Percentiles rank a stretch among this genome's conserved stretches.
phyloP scores from a whole-genome alignment of 2,113 vertebrate genomes.

The Ptychochromis oligacanthus region DNA sequence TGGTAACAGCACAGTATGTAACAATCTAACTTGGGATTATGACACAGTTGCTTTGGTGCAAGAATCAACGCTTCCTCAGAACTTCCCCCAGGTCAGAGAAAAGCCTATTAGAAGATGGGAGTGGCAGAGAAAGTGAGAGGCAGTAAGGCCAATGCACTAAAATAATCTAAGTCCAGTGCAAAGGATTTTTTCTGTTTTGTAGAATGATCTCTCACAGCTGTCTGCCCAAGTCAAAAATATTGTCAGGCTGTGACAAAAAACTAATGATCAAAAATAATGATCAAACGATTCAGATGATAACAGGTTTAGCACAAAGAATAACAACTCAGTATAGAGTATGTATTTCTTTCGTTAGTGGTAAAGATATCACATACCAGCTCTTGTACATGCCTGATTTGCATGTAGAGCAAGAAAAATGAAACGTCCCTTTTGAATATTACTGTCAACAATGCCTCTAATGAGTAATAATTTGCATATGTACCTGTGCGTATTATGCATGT shows the following conservation, averaged over 20 bases:
- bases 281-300: too few relatives aligned
- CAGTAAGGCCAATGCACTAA: slow-evolving; percentile 18
- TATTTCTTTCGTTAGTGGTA: not conserved
- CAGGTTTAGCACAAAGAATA: not conserved
- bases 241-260: not conserved
- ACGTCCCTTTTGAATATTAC: not conserved
- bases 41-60: slow-evolving; percentile 35
- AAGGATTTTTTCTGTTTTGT: not conserved
- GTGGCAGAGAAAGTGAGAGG: slow-evolving; percentile 17
- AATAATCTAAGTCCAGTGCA: slow-evolving; percentile 23
- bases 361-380: not conserved
- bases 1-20: slow-evolving; percentile 1
- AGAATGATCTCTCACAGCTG: not conserved
- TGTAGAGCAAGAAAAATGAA: not conserved
- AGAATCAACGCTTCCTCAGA: slow-evolving; percentile 35
- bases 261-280: not conserved
- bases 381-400: not conserved
- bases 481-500: not conserved
- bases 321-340: not conserved
- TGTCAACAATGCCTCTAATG: not conserved
- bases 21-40: slow-evolving; percentile 32
- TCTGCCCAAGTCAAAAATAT: not conserved
- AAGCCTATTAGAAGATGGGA: slow-evolving; percentile 69
- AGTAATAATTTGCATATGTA: not conserved
- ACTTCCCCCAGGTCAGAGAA: slow-evolving; percentile 38